Percentiles rank a stretch among this genome's conserved stretches.
These are phyloP conservation scores for Gila robusta DNA, from an alignment of 2,797 vertebrate species.

Conservation along the genomic window DNA sequence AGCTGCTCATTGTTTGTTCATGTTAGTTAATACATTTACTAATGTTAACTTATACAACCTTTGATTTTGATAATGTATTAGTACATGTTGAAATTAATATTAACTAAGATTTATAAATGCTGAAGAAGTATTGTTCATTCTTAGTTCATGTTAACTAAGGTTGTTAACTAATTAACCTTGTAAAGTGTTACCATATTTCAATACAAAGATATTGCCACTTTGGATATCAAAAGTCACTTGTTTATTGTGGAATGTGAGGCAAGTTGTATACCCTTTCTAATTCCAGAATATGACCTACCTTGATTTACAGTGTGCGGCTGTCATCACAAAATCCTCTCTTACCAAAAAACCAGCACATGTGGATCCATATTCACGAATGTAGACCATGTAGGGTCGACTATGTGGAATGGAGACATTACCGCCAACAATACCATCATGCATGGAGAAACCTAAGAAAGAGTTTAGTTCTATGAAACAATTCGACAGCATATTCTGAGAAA, in stretches of 20 bases:
- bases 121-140: too few relatives aligned
- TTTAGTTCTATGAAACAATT: neutral
- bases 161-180: neutral
- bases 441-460: conserved; percentile 27
- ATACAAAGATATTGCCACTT: neutral
- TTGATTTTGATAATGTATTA: too few relatives aligned
- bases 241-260: neutral
- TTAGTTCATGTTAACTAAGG: neutral
- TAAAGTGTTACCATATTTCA: too few relatives aligned
- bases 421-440: conserved; percentile 55
- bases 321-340: conserved; percentile 72
- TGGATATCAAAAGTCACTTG: neutral
- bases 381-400: conserved; percentile 71
- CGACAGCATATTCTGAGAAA: neutral
- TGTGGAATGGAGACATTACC: conserved; percentile 53
- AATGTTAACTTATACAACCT: too few relatives aligned
- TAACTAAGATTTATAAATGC: too few relatives aligned
- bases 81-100: too few relatives aligned
- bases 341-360: conserved; percentile 70
- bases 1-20: too few relatives aligned
- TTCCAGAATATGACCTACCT: conserved; percentile 50
- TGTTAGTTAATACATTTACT: too few relatives aligned
- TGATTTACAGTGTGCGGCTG: conserved; percentile 70
- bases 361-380: neutral
- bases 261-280: neutral